Evolutionary conservation across 2,797 vertebrate genomes (phyloP).

Genomic region (Labeo calbasu): DNA sequence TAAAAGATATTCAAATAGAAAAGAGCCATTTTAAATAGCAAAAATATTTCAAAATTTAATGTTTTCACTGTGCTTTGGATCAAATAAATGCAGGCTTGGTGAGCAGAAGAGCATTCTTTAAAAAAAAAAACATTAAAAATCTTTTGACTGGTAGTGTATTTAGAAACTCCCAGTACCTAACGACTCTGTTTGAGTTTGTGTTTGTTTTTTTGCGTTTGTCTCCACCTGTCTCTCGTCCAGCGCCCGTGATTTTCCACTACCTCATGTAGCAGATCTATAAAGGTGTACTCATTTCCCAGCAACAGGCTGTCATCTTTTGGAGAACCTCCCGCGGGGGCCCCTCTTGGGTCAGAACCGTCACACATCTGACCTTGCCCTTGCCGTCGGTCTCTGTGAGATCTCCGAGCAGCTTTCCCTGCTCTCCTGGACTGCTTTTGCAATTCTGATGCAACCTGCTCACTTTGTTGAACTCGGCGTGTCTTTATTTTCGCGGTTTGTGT

Average conservation of each 20-base stretch:
- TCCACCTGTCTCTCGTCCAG: conserved; percentile 83
- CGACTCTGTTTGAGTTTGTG: conserved; percentile 58
- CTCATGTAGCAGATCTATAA: conserved; percentile 81
- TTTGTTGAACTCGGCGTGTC: not conserved
- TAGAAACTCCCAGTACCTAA: conserved; percentile 18
- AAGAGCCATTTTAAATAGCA: too few species aligned
- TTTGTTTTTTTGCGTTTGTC: conserved; percentile 69
- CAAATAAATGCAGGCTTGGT: too few species aligned
- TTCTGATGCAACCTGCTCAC: not conserved
- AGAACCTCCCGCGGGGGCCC: conserved; percentile 58
- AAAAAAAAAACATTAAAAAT: too few species aligned
- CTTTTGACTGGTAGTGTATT: too few species aligned
- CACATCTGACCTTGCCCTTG: conserved; percentile 27
- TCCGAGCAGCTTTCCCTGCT: not conserved
- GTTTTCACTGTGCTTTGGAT: too few species aligned
- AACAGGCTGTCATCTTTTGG: conserved; percentile 69
- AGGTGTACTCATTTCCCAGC: conserved; percentile 69
- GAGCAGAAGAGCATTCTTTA: too few species aligned
- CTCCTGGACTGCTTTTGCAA: conserved; percentile 11
- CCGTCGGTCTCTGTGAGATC: conserved; percentile 2
- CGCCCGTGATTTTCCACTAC: conserved; percentile 82
- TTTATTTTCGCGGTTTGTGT: conserved; percentile 1
- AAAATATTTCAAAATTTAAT: too few species aligned
- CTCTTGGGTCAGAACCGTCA: conserved; percentile 43
- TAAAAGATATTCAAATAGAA: too few species aligned